Percentiles rank a stretch among this genome's conserved stretches.
Conservation (phyloP, 2,888 invertebrate genomes). For the Lingula anatina region DNA sequence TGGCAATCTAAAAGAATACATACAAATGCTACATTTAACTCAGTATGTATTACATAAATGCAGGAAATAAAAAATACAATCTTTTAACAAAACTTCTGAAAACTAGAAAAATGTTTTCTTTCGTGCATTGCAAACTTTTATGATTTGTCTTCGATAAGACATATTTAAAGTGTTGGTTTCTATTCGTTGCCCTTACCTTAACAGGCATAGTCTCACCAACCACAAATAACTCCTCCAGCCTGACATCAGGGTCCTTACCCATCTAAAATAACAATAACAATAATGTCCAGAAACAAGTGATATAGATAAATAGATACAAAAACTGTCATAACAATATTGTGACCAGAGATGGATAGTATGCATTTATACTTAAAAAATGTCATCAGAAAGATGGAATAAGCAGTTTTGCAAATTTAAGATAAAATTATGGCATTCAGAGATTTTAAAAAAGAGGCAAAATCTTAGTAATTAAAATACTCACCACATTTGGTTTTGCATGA, state of each 20-base stretch:
- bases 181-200: constrained; percentile 29
- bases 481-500: constrained; percentile 52
- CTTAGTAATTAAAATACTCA: too few species aligned
- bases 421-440: too few species aligned
- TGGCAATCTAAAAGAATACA: constrained; percentile 24
- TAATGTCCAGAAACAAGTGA: too few species aligned
- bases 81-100: not conserved
- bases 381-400: too few species aligned
- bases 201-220: constrained; percentile 45
- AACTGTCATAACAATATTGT: not conserved
- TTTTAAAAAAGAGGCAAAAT: too few species aligned
- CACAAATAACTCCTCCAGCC: constrained; percentile 45
- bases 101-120: too few species aligned
- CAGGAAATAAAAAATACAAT: not conserved
- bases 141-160: too few species aligned
- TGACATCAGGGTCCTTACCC: constrained; percentile 51
- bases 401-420: too few species aligned
- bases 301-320: not conserved
- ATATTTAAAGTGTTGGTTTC: too few species aligned
- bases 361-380: not conserved
- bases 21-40: not conserved
- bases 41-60: not conserved
- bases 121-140: too few species aligned
- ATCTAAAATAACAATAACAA: constrained; percentile 26
- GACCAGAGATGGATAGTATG: not conserved